Evolutionary conservation across 2,113 vertebrate species (phyloP), one percentile per base, ranked within the genome.

Genomic region (Pseudolaguvia tuberculata): DNA sequence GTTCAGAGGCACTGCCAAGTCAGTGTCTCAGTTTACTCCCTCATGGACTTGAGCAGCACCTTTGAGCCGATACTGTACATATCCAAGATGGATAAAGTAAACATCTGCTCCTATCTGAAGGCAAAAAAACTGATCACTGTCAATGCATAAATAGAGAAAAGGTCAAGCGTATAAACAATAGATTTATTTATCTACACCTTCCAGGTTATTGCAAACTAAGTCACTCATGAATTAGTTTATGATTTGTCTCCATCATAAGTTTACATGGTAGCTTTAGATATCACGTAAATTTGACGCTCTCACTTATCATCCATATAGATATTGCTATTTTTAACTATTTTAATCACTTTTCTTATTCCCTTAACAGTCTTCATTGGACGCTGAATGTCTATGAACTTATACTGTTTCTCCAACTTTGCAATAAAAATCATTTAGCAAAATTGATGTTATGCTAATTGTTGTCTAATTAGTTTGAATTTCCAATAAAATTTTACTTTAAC

Each of bases 31-130:
- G 87, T 89, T 39, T 90, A 84, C 68, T 73, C 87, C 72, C 82
- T 91, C 83, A 91, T 91, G 88, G 89, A 91, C 42, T 79, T 90
- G 83, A 92, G 91, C 86, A 83, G 87, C 83, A 90, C 86, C 82
- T 74, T 92, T 0, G 89, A 92, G 80, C 89, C 90, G 2, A 82
- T 91, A 13, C 83, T 91, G 58, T 88, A 90, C 87, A 73, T 91
- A 76, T 85, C 79, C 6, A 91, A 89, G 85, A 86, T 85, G 84
- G 87, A 89, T 14, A 73, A 21, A 17, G 50, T 47, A 1, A 23
- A 52, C 0, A 63, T 57, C 0, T 70, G 72, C 35, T 81, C 84
- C 50, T 87, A 87, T 29, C 27, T 79, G 20, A 12, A 35, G 53
- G 31, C 56, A 0, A 74, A 84, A 51, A 82, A 79, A 48, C 25